phyloP scores from a whole-genome alignment of 2,113 vertebrate species.

The Thomomys bottae region DNA sequence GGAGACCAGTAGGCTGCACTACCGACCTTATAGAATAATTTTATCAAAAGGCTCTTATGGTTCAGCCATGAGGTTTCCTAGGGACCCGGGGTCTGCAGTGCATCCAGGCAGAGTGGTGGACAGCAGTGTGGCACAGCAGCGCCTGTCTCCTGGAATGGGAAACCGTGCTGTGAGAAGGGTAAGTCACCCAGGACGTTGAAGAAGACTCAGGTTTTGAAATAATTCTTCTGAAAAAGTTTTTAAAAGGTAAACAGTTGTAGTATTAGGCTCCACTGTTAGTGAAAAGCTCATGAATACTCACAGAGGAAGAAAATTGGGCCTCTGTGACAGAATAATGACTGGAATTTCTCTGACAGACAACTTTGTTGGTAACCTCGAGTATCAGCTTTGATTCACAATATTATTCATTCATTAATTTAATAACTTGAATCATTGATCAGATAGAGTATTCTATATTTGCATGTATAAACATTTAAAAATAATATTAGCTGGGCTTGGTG shows the following conservation, averaged over 20 bases:
- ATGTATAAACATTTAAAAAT: slow-evolving; percentile 19
- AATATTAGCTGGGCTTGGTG: slow-evolving; percentile 4
- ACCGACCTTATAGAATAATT: too few species aligned
- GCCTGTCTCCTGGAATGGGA: too few species aligned
- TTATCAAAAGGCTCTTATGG: background rate
- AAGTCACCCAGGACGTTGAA: background rate
- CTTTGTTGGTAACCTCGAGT: background rate
- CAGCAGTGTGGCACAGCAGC: background rate
- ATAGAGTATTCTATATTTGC: background rate
- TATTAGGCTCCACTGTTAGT: background rate
- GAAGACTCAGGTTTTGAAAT: slow-evolving; percentile 18
- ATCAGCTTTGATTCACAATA: background rate
- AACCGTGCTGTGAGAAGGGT: background rate
- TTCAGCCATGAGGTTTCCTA: background rate
- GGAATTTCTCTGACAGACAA: background rate
- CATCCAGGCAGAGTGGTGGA: background rate
- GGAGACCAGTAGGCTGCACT: too few species aligned
- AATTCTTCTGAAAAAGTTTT: background rate
- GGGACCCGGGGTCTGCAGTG: background rate
- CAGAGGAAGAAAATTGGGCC: background rate
- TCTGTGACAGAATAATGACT: background rate
- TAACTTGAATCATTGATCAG: background rate
- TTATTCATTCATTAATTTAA: slow-evolving; percentile 43
- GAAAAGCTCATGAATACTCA: background rate
- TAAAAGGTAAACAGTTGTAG: background rate